Conservation (phyloP, 1,140 invertebrate species). For the Euwallacea fornicatus region DNA sequence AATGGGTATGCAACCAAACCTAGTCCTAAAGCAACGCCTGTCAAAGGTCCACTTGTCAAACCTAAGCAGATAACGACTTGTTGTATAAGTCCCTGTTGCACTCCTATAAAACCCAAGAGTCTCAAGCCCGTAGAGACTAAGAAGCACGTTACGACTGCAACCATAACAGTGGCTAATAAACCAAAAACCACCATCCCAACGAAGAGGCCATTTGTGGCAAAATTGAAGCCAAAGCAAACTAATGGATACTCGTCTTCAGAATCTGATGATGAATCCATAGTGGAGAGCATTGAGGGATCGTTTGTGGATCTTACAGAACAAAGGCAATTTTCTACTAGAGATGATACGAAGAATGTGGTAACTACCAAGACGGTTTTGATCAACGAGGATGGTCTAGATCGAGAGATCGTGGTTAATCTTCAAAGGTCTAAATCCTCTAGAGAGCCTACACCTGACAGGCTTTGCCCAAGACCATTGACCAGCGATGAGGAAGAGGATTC, state of each 20-base stretch:
- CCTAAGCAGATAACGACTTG: neutral
- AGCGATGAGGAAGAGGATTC: slow-evolving; percentile 60
- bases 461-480: slow-evolving; percentile 64
- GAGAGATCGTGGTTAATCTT: slow-evolving; percentile 62
- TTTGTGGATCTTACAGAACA: slow-evolving; percentile 45
- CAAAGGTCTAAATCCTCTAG: slow-evolving; percentile 71
- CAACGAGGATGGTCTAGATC: slow-evolving; percentile 46
- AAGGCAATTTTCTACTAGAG: slow-evolving; percentile 56
- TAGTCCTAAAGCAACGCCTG: neutral
- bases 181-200: slow-evolving; percentile 33
- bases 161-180: slow-evolving; percentile 38
- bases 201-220: slow-evolving; percentile 36
- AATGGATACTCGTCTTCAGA: slow-evolving; percentile 38
- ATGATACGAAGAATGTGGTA: slow-evolving; percentile 53
- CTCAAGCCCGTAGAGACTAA: slow-evolving; percentile 35
- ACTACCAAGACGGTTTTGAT: slow-evolving; percentile 52
- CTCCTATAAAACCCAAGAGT: slow-evolving; percentile 27
- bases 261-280: slow-evolving; percentile 39
- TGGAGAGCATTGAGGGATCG: slow-evolving; percentile 50
- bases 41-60: slow-evolving; percentile 17
- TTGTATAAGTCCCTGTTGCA: neutral
- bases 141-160: slow-evolving; percentile 44
- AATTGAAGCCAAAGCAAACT: slow-evolving; percentile 45
- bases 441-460: slow-evolving; percentile 68
- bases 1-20: slow-evolving; percentile 35